These are phyloP conservation scores for Bos javanicus DNA, from an alignment of 2,113 vertebrate genomes.

Conservation along the genomic window DNA sequence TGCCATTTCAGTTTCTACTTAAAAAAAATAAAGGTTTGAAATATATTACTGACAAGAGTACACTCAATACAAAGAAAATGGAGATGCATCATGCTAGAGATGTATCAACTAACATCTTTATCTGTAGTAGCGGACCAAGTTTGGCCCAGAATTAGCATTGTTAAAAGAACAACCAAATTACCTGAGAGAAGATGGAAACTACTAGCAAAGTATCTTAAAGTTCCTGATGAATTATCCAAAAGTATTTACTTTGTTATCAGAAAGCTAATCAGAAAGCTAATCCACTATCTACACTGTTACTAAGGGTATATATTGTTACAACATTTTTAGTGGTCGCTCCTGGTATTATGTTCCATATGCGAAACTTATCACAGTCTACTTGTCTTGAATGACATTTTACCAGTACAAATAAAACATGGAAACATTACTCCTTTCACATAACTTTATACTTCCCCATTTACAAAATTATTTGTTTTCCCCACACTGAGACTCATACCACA, in stretches of 20 bases:
- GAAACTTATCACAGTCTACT: background rate
- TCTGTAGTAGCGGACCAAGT: background rate
- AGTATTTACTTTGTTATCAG: background rate
- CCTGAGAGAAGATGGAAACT: background rate
- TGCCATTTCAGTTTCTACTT: background rate
- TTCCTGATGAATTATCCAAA: background rate
- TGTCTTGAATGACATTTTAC: background rate
- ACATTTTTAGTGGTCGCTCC: background rate
- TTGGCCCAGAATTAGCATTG: background rate
- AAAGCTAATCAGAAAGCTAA: background rate
- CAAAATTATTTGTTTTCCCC: background rate
- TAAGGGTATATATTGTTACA: background rate
- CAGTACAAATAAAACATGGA: background rate
- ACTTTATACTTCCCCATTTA: background rate
- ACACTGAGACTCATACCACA: background rate
- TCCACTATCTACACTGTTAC: background rate
- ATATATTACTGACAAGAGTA: background rate
- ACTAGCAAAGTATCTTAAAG: background rate
- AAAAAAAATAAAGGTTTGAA: background rate
- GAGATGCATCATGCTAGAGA: background rate
- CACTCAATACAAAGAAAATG: background rate
- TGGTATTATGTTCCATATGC: background rate
- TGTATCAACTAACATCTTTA: background rate
- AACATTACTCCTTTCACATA: background rate
- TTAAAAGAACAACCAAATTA: background rate